Evolutionary conservation across 2,113 vertebrate genomes (phyloP), one percentile per base, ranked within the genome.

Genomic region (Nestor notabilis): DNA sequence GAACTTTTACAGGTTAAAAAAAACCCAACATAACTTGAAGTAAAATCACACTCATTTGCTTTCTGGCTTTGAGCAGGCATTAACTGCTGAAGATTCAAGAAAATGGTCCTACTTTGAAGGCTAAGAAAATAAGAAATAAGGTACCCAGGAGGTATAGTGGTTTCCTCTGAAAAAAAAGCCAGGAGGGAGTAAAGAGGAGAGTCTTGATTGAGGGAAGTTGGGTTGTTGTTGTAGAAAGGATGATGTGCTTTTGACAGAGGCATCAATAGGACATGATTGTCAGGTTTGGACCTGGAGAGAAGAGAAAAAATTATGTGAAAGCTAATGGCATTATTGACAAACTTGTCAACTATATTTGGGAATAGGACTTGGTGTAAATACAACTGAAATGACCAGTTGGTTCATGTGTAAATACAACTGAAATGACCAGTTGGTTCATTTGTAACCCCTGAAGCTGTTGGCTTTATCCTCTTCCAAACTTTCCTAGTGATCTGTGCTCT

Each of bases 401-500:
- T 82, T 83, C 80, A 88, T 91, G 95, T 93, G 41, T 95, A 97
- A 79, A 69, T 81, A 46, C 31, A 82, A 10, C 76, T 68, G 58
- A 96, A 89, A 95, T 79, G 95, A 84, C 92, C 94, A 76, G 93
- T 78, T 95, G 90, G 77, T 82, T 83, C 80, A 88, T 91, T 96
- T 93, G 41, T 95, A 97, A 79, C 93, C 75, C 53, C 85, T 82
- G 81, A 93, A 65, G 58, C 39, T 75, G 91, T 92, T 88, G 87
- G 23, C 88, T 95, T 90, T 86, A 70, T 88, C 43, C 66, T 90
- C 64, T 97, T 97, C 94, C 87, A 77, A 91, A 94, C 91, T 79
- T 65, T 89, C 50, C 50, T 29, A 80, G 92, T 91, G 85, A 87
- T 97, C 95, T 97, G 52, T 87, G 86, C 97, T 93, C 89, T 96